Conservation (phyloP, 2,888 invertebrate genomes). For the Cheilosia vulpina region DNA sequence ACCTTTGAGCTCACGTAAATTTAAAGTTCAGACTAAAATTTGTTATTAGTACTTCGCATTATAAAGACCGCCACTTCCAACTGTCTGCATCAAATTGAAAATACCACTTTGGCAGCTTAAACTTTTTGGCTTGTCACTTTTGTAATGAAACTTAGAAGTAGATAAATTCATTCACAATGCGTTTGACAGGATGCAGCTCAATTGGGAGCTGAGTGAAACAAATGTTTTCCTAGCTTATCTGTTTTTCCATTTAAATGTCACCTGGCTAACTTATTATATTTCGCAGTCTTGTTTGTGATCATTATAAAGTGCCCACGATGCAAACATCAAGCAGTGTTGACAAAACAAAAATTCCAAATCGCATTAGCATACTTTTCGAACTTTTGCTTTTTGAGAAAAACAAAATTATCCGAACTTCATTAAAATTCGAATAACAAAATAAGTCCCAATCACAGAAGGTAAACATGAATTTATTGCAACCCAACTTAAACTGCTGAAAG, state of each 20-base stretch:
- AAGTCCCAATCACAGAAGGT: constrained; percentile 2
- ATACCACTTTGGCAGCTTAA: not conserved
- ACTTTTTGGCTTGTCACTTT: not conserved
- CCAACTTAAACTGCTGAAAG: not conserved
- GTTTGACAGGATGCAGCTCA: not conserved
- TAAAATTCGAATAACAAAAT: constrained; percentile 10
- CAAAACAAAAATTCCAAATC: constrained; percentile 5
- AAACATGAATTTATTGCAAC: constrained; percentile 4
- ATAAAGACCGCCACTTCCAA: not conserved
- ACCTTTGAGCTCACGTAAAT: too few relatives aligned
- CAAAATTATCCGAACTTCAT: not conserved
- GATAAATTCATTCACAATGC: not conserved
- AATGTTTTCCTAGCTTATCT: too few relatives aligned
- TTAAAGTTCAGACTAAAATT: too few relatives aligned
- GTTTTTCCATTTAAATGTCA: not conserved
- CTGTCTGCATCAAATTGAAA: not conserved
- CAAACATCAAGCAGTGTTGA: not conserved
- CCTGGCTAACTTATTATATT: not conserved
- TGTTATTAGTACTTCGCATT: too few relatives aligned
- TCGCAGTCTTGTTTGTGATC: not conserved
- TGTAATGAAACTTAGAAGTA: not conserved
- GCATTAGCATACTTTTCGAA: constrained; percentile 13
- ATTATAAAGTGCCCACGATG: not conserved
- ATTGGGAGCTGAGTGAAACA: not conserved
- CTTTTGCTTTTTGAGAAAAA: constrained; percentile 21